Base-by-base conservation (phyloP, 2,888 invertebrate species). In the Trissolcus japonicus region DNA sequence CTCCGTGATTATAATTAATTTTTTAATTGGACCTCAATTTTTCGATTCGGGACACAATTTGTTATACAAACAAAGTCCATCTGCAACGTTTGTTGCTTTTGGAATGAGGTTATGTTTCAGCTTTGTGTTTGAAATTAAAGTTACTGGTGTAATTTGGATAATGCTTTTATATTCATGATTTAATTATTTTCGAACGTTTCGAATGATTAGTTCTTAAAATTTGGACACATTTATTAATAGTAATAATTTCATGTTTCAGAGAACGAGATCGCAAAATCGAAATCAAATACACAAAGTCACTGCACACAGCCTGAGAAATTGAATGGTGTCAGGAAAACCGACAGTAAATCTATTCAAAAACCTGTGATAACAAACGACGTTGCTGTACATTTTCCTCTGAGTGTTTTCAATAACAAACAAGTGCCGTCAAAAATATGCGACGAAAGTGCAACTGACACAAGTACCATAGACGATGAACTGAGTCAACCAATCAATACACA, bases 361-460 rank as follows among this genome's bases (percentile, higher is more conserved):
- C 67, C 67, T 40, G 48, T 59, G 43, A 43, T 67, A 51, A 67
- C 67, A 41, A 59, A 43, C 51, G n/a, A 53, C 40, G 13, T 67
- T 25, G 9, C 6, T 41, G 53, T 68, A 13, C 60, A 68, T 61
- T 54, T 19, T 19, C 60, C 68, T 16, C 6, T 6, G 14, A 46
- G 7, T 46, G 3, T 46, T 14, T 46, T 46, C 46, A 46, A 46
- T 13, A 59, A 41, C 14, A 50, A 40, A 16, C 17, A 56, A 54
- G 13, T 65, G 56, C 25, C 11, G 17, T 1, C 16, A 51, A 9
- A 19, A 51, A 7, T 2, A 9, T 51, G 9, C 51, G 9, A 21
- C 11, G 11, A 51, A 51, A 51, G 7, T 17, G 19, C 6, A 17
- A 50, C 6, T 46, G 16, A 46, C 7, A 41, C 62, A 53, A 51